Conservation (phyloP, 1,140 invertebrate genomes). For the Drosophila willistoni region DNA sequence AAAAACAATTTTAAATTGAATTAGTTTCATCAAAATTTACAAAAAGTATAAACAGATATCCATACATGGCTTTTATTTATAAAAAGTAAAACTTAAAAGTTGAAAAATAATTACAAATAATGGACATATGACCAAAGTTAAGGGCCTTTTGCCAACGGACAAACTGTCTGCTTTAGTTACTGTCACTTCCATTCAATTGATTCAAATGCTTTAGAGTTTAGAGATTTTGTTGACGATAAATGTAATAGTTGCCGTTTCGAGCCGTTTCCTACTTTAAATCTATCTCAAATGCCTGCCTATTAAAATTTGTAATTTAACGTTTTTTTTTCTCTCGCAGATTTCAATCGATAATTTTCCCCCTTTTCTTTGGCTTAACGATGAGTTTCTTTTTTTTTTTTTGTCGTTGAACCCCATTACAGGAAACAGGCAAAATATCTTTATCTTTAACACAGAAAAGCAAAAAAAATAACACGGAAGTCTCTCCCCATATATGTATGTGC, state of each 20-base stretch:
- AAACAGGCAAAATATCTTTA: conserved; percentile 60
- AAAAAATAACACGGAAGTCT: conserved; percentile 71
- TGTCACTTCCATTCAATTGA: not conserved
- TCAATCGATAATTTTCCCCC: conserved; percentile 9
- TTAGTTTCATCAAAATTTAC: too few relatives aligned
- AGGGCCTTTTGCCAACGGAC: not conserved
- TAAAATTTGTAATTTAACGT: not conserved
- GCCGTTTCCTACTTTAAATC: not conserved
- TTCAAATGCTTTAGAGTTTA: not conserved
- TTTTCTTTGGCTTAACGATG: not conserved
- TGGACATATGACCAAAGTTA: not conserved
- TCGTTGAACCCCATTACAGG: conserved; percentile 42
- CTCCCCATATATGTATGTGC: not conserved
- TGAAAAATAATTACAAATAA: not conserved
- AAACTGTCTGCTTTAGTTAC: too few relatives aligned
- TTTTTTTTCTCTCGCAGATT: not conserved
- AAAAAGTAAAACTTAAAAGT: not conserved
- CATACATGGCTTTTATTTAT: too few relatives aligned
- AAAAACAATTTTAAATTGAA: not conserved
- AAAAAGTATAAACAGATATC: too few relatives aligned
- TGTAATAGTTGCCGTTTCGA: not conserved
- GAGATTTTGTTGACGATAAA: not conserved
- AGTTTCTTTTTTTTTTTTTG: not conserved
- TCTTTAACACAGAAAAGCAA: conserved; percentile 46
- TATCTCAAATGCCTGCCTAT: not conserved